A percentile compares a stretch with the other conserved stretches of the same genome.
Conservation (phyloP, 2,888 invertebrate genomes). For the Leuctra nigra region DNA sequence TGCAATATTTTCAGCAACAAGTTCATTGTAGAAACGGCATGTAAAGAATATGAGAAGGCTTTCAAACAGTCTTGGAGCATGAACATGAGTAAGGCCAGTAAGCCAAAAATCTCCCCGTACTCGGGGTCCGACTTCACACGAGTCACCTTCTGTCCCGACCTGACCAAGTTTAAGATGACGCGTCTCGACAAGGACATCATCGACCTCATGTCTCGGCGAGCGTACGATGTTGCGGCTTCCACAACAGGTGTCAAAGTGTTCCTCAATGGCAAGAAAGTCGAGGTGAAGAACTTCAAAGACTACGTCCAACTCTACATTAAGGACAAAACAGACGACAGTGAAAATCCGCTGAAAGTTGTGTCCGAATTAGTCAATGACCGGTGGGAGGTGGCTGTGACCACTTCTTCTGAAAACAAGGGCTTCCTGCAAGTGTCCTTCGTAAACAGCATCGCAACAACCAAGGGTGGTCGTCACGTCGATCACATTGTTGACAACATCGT, state of each 20-base stretch:
- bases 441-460: constrained; percentile 97
- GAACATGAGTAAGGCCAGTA: constrained; percentile 91
- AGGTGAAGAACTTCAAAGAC: constrained; percentile 87
- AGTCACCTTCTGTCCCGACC: constrained; percentile 91
- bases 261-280: constrained; percentile 81
- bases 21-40: constrained; percentile 93
- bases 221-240: constrained; percentile 94
- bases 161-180: constrained; percentile 93
- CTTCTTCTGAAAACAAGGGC: constrained; percentile 75
- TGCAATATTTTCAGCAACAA: constrained; percentile 98
- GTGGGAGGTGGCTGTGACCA: constrained; percentile 93
- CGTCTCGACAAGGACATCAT: constrained; percentile 89
- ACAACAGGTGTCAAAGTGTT: constrained; percentile 80
- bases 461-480: constrained; percentile 97
- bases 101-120: constrained; percentile 74
- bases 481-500: constrained; percentile 85
- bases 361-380: constrained; percentile 79
- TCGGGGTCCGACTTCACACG: constrained; percentile 79
- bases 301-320: constrained; percentile 91
- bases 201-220: constrained; percentile 84
- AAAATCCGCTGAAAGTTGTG: constrained; percentile 76
- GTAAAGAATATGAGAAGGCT: constrained; percentile 72
- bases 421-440: constrained; percentile 99
- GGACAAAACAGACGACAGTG: constrained; percentile 72
- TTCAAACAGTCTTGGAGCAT: constrained; percentile 92